phyloP scores from a whole-genome alignment of 2,888 invertebrate genomes.

The Caenorhabditis plicata region DNA sequence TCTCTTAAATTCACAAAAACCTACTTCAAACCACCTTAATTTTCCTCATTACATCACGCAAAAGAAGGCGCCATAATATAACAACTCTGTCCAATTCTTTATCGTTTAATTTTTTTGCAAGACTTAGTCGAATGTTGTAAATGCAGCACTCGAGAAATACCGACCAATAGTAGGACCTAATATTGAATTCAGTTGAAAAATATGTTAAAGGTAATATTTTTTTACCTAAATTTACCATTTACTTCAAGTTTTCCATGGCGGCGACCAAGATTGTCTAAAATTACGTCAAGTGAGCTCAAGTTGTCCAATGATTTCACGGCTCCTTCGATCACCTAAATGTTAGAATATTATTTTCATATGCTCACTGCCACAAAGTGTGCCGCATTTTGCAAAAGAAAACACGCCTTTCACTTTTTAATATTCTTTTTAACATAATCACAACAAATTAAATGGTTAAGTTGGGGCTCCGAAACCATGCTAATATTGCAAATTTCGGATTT shows the following conservation, averaged over 20 bases:
- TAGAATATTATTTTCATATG: background rate
- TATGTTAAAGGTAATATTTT: background rate
- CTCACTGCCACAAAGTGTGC: no score
- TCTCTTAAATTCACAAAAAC: background rate
- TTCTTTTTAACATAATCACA: no score
- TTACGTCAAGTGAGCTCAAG: slow-evolving; percentile 44
- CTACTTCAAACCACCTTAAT: slow-evolving; percentile 45
- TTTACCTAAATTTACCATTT: slow-evolving; percentile 40
- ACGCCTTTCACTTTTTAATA: no score
- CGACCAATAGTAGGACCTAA: slow-evolving; percentile 57
- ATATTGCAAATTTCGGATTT: no score
- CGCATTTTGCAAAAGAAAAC: no score
- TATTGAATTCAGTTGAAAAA: background rate
- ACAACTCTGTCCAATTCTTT: slow-evolving; percentile 50
- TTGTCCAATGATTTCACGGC: slow-evolving; percentile 48
- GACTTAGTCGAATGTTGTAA: slow-evolving; percentile 42
- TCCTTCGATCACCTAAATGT: slow-evolving; percentile 53
- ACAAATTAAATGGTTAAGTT: no score
- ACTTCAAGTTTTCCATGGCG: slow-evolving; percentile 59
- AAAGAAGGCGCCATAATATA: slow-evolving; percentile 51
- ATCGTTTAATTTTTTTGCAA: slow-evolving; percentile 36
- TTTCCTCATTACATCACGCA: slow-evolving; percentile 53
- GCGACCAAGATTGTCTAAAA: slow-evolving; percentile 57
- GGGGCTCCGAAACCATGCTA: no score
- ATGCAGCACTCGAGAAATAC: slow-evolving; percentile 57